Evolutionary conservation across 2,113 vertebrate species (phyloP), one percentile per base, ranked within the genome.

Genomic region (Morone saxatilis): DNA sequence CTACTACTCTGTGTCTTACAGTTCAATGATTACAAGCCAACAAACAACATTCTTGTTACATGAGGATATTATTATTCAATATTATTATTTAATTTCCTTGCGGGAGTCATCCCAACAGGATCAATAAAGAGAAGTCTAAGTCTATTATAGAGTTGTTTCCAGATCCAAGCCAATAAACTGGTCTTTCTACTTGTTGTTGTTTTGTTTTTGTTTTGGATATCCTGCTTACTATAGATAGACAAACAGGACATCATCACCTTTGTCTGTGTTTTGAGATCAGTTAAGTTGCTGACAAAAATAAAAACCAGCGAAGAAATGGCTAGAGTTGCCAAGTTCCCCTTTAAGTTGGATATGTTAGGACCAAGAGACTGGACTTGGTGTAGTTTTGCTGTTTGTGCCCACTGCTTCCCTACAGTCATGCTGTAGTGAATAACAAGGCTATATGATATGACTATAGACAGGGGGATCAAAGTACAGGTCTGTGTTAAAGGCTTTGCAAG

Each of bases 381-480:
- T 41, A 31, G 20, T 78, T 86, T 84, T 48, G 13, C 31, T 77
- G 8, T 80, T 40, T 69, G 51, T 59, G 20, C 36, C 25, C 59
- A 19, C 45, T 61, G 66, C 68, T 67, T 79, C 10, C 19, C 48
- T 78, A 65, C 48, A 68, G 48, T 71, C 62, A 54, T 57, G 17
- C 70, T 73, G 14, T 74, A 72, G 50, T 71, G 20, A 68, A 66
- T 11, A 67, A 70, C 40, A 84, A 74, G 22, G 68, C 43, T 3
- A 43, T 50, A 62, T 59, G 16, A 20, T 43, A 7, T 76, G 51
- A 51, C 47, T 53, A 19, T 68, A 54, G 36, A 25, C 47, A 6
- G 31, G n/a, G 31, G 50, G 89, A 60, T 84, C 89, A 90, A 89
- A 89, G 89, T 89, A 48, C 86, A 90, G n/a, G 47, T 25, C 48